Percentiles rank a stretch among this genome's conserved stretches.
Evolutionary conservation across 2,888 invertebrate genomes (phyloP).

Genomic region (Ptychoptera contaminata): DNA sequence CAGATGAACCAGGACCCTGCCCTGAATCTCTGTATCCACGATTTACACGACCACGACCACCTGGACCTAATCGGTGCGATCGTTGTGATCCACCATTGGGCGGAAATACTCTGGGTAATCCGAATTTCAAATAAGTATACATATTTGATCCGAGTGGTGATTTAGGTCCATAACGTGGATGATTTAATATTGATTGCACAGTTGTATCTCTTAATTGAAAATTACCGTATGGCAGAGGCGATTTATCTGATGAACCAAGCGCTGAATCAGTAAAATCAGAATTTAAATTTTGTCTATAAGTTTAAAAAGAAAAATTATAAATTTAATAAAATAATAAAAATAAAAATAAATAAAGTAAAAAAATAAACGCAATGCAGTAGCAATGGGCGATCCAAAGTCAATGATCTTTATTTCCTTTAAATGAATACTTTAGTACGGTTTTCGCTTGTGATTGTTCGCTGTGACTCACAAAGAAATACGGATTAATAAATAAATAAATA

Average conservation of each 20-base stretch:
- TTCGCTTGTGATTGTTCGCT: too few species aligned
- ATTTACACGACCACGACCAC: conserved; percentile 37
- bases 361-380: too few species aligned
- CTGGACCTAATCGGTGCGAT: conserved; percentile 35
- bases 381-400: too few species aligned
- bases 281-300: conserved; percentile 81
- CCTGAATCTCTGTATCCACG: conserved; percentile 42
- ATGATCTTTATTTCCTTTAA: too few species aligned
- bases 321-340: conserved; percentile 10
- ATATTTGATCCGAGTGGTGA: conserved; percentile 80
- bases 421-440: too few species aligned
- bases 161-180: conserved; percentile 83
- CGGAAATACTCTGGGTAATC: conserved; percentile 79
- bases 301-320: too few species aligned
- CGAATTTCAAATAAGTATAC: conserved; percentile 88
- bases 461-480: too few species aligned
- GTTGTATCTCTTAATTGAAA: conserved; percentile 87
- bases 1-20: conserved; percentile 54
- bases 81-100: conserved; percentile 62
- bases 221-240: conserved; percentile 84
- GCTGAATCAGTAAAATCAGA: conserved; percentile 93
- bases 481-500: too few species aligned
- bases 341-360: background rate
- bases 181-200: conserved; percentile 68
- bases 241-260: conserved; percentile 80